Percentiles rank a stretch among this genome's conserved stretches.
phyloP scores from a whole-genome alignment of 2,797 vertebrate genomes.

The Crocidura indochinensis region DNA sequence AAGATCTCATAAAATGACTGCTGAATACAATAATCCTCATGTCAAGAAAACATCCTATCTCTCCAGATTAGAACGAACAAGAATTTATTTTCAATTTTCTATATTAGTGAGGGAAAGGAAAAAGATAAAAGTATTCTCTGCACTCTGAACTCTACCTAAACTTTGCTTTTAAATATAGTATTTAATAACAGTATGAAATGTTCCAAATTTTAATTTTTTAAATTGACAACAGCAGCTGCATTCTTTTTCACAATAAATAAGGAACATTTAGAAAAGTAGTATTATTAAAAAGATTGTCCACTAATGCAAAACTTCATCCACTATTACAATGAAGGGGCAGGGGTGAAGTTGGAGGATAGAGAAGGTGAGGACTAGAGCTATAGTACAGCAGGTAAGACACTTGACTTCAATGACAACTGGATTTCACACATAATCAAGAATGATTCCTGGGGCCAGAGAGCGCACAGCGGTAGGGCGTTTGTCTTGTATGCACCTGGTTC shows the following conservation, averaged over 20 bases:
- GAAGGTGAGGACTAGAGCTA: too few relatives aligned
- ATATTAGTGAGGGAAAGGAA: constrained; percentile 38
- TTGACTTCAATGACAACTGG: background rate
- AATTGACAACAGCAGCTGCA: background rate
- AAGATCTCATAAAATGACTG: background rate
- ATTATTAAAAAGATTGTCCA: constrained; percentile 15
- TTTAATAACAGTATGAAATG: background rate
- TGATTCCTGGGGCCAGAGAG: too few relatives aligned
- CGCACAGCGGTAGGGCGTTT: too few relatives aligned
- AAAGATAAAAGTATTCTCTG: constrained; percentile 33
- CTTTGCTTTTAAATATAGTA: constrained; percentile 27
- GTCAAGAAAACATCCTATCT: constrained; percentile 35
- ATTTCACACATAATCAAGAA: background rate
- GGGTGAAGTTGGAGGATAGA: too few relatives aligned
- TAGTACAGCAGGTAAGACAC: background rate
- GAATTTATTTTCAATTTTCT: constrained; percentile 48
- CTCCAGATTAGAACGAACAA: constrained; percentile 28
- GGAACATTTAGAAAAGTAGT: constrained; percentile 32
- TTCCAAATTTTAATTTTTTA: constrained; percentile 50
- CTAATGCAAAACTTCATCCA: background rate
- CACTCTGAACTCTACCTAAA: constrained; percentile 46
- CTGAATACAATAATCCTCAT: background rate
- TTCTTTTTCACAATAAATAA: constrained; percentile 7
- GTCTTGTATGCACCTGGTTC: too few relatives aligned
- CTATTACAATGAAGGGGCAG: background rate